These are phyloP conservation scores for Melanocharis versteri DNA, from an alignment of 2,113 vertebrate species.

Conservation along the genomic window DNA sequence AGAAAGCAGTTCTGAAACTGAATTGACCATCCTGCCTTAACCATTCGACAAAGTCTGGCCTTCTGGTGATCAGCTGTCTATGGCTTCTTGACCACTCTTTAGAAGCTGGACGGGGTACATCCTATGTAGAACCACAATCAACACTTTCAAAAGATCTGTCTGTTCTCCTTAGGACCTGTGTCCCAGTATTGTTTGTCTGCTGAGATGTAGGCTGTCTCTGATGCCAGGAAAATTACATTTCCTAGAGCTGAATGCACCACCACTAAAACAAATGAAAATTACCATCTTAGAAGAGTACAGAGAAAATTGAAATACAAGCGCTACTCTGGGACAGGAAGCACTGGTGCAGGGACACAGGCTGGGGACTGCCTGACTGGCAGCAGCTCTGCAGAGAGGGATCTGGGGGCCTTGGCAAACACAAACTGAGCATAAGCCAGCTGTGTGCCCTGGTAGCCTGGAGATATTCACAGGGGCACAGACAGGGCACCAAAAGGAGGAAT, in stretches of 20 bases:
- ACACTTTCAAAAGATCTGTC: fast-evolving
- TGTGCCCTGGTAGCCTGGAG: not conserved
- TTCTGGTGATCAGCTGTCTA: not conserved
- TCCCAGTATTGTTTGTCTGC: not conserved
- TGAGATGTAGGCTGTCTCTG: not conserved
- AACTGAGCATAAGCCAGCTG: not conserved
- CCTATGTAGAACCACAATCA: not conserved
- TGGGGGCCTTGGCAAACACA: not conserved
- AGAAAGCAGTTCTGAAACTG: not conserved
- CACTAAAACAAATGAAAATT: not conserved
- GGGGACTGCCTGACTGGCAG: not conserved
- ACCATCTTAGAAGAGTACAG: not conserved
- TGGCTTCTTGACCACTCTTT: not conserved
- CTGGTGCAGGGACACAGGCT: not conserved
- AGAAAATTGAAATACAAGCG: fast-evolving
- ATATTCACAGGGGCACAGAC: not conserved
- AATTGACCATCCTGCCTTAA: not conserved
- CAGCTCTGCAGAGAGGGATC: not conserved
- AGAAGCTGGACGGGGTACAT: not conserved
- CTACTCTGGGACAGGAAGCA: not conserved
- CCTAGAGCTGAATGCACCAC: not conserved
- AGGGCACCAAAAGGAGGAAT: not conserved
- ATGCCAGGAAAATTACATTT: not conserved
- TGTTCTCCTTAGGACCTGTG: not conserved
- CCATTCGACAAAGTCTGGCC: not conserved